These are phyloP conservation scores for Zootoca vivipara DNA, from an alignment of 2,113 vertebrate species.

Conservation along the genomic window DNA sequence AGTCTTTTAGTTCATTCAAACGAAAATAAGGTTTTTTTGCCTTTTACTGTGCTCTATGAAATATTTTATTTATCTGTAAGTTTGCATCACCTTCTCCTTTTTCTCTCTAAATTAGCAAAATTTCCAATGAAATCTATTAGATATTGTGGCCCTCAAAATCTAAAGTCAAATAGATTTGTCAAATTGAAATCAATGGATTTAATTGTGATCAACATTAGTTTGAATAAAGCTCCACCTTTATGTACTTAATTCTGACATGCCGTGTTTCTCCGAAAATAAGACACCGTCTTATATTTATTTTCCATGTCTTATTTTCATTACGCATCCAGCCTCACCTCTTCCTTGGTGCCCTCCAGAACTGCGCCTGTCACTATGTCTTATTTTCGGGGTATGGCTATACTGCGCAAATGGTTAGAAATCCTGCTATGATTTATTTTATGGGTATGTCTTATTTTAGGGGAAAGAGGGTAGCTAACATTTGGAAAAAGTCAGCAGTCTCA, in stretches of 20 bases:
- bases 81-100: not conserved
- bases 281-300: too few relatives aligned
- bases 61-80: not conserved
- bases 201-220: not conserved
- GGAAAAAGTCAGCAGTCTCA: not conserved
- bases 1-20: not conserved
- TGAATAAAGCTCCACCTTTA: not conserved
- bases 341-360: too few relatives aligned
- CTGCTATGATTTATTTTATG: too few relatives aligned
- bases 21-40: not conserved
- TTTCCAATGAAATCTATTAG: not conserved
- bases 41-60: not conserved
- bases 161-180: not conserved
- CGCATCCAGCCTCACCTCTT: too few relatives aligned
- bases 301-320: too few relatives aligned
- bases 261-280: too few relatives aligned
- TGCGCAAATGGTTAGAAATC: too few relatives aligned
- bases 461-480: not conserved
- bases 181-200: not conserved
- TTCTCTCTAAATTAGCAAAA: not conserved
- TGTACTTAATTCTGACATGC: not conserved
- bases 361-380: too few relatives aligned
- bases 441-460: too few relatives aligned
- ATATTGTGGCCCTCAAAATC: not conserved
- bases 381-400: too few relatives aligned